Evolutionary conservation across 2,113 vertebrate species (phyloP).

Genomic region (Scolopax mira): DNA sequence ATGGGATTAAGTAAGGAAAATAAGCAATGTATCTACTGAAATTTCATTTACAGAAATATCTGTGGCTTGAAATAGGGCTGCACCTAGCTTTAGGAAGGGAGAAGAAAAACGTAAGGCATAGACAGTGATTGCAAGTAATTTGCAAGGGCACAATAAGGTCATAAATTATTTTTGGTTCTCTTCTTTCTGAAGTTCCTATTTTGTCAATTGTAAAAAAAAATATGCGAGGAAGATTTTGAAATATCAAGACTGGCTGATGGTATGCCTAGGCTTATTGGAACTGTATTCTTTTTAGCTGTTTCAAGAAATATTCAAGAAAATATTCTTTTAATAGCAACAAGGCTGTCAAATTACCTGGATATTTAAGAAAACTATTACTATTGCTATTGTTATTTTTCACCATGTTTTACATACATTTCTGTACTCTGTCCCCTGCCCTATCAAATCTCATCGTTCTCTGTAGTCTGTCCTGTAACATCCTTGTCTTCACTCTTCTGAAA

Average conservation of each 20-base stretch:
- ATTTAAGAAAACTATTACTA: not conserved
- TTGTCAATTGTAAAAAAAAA: not conserved
- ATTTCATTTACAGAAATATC: not conserved
- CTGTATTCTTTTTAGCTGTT: not conserved
- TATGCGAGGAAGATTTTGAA: not conserved
- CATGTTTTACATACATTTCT: not conserved
- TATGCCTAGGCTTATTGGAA: not conserved
- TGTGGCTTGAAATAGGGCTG: not conserved
- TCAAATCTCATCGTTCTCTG: not conserved
- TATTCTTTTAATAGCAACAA: not conserved
- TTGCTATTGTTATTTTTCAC: not conserved
- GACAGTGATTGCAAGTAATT: not conserved
- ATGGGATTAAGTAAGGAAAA: not conserved
- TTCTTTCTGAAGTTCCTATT: not conserved
- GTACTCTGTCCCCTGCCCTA: not conserved
- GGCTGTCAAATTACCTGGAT: not conserved
- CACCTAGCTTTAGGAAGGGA: not conserved
- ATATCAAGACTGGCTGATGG: not conserved
- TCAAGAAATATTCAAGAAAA: not conserved
- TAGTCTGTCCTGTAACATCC: not conserved
- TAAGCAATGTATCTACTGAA: not conserved
- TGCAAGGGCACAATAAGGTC: not conserved
- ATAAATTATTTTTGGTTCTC: not conserved
- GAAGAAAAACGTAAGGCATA: not conserved
- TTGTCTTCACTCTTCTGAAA: not conserved